phyloP scores from a whole-genome alignment of 1,140 invertebrate genomes.

The Hycleus cichorii region DNA sequence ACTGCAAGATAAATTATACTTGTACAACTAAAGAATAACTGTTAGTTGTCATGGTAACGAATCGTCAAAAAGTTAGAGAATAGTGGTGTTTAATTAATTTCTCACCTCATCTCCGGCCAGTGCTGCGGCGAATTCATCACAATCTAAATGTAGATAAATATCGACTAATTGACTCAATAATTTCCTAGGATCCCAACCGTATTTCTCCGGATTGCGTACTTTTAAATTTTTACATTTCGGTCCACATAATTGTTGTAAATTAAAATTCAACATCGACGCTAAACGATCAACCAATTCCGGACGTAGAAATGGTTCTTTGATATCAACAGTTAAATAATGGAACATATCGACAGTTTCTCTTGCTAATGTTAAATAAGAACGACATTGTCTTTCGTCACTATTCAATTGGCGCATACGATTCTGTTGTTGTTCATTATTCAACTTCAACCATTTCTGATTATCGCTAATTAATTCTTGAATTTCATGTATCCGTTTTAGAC shows the following conservation, averaged over 20 bases:
- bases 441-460: constrained; percentile 54
- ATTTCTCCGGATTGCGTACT: constrained; percentile 90
- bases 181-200: constrained; percentile 91
- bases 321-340: constrained; percentile 91
- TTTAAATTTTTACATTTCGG: constrained; percentile 96
- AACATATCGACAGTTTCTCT: constrained; percentile 97
- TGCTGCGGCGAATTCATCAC: constrained; percentile 80
- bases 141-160: constrained; percentile 95
- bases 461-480: constrained; percentile 81
- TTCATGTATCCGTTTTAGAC: constrained; percentile 91
- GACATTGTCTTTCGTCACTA: constrained; percentile 89
- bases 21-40: no score
- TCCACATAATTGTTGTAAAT: constrained; percentile 93
- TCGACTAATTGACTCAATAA: constrained; percentile 87
- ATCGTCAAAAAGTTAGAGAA: background rate
- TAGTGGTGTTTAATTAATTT: background rate
- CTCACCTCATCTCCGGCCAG: constrained; percentile 81
- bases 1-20: no score
- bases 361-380: constrained; percentile 90
- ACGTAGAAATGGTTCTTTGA: constrained; percentile 87
- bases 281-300: constrained; percentile 87
- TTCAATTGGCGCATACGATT: constrained; percentile 68
- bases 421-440: constrained; percentile 68
- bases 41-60: background rate
- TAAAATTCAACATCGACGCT: constrained; percentile 97